These are phyloP conservation scores for Dendrolimus kikuchii DNA, from an alignment of 1,140 invertebrate genomes.

Conservation along the genomic window DNA sequence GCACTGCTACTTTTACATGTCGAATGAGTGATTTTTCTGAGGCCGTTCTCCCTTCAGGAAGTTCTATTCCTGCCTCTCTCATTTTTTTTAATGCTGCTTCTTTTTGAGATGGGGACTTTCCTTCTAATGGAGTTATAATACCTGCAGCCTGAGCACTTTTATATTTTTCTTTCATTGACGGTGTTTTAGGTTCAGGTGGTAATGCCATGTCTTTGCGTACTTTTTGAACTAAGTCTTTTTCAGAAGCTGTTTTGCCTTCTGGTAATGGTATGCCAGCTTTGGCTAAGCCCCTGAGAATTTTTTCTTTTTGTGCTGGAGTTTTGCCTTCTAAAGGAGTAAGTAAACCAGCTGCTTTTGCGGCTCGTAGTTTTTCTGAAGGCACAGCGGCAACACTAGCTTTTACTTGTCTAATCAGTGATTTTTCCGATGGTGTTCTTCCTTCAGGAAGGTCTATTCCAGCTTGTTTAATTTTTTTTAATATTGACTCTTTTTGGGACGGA, in stretches of 20 bases:
- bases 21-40: constrained; percentile 24
- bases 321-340: constrained; percentile 17
- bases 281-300: constrained; percentile 13
- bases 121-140: constrained; percentile 31
- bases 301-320: constrained; percentile 17
- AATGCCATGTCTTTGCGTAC: constrained; percentile 12
- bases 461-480: constrained; percentile 13
- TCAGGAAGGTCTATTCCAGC: constrained; percentile 17
- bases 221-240: constrained; percentile 18
- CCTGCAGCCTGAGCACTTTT: constrained; percentile 26
- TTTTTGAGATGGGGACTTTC: constrained; percentile 30
- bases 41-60: constrained; percentile 26
- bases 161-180: constrained; percentile 9
- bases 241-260: constrained; percentile 16
- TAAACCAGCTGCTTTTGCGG: constrained; percentile 22
- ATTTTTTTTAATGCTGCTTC: constrained; percentile 32
- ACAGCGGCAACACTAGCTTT: constrained; percentile 1
- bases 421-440: constrained; percentile 23
- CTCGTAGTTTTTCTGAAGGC: constrained; percentile 21
- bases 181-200: constrained; percentile 16
- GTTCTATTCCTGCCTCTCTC: constrained; percentile 22
- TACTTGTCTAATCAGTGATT: constrained; percentile 16
- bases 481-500: constrained; percentile 19
- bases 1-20: constrained; percentile 8
- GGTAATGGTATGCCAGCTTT: constrained; percentile 15